Percentiles rank a stretch among this genome's conserved stretches.
Evolutionary conservation across 2,888 invertebrate species (phyloP).

Genomic region (Minunthozetes semirufus): DNA sequence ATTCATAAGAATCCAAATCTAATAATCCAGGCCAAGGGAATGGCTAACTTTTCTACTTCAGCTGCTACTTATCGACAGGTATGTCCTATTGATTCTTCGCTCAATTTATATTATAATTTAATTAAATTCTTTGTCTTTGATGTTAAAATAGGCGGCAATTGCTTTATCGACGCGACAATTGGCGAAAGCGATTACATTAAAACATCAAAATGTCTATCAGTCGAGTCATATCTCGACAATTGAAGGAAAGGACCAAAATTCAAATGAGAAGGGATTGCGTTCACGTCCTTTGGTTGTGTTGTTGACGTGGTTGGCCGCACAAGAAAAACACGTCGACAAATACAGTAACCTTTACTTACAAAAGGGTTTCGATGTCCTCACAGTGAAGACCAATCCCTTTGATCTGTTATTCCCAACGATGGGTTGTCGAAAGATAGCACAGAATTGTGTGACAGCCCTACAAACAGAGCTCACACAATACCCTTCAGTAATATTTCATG

Average conservation of each 20-base stretch:
- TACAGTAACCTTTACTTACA: conserved; percentile 73
- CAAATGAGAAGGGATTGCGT: background rate
- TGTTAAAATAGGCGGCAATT: background rate
- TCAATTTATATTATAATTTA: background rate
- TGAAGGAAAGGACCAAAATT: background rate
- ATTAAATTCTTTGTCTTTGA: background rate
- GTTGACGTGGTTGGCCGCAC: conserved; percentile 76
- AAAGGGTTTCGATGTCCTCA: conserved; percentile 76
- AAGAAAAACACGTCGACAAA: conserved; percentile 73
- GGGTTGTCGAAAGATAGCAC: conserved; percentile 69
- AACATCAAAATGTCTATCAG: conserved; percentile 13
- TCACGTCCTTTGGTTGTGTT: conserved; percentile 59
- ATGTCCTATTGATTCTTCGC: background rate
- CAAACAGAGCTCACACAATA: conserved; percentile 54
- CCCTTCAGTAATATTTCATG: conserved; percentile 68
- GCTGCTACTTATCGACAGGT: background rate
- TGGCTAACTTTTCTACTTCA: conserved; percentile 6
- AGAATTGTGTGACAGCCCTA: conserved; percentile 66
- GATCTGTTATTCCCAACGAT: conserved; percentile 79
- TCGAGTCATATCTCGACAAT: conserved; percentile 17
- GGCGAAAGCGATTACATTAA: background rate
- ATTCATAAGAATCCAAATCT: background rate
- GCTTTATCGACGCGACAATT: background rate
- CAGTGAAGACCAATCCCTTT: conserved; percentile 71
- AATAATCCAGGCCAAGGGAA: background rate